These are phyloP conservation scores for Bovichtus diacanthus DNA, from an alignment of 2,797 vertebrate genomes.

Conservation along the genomic window DNA sequence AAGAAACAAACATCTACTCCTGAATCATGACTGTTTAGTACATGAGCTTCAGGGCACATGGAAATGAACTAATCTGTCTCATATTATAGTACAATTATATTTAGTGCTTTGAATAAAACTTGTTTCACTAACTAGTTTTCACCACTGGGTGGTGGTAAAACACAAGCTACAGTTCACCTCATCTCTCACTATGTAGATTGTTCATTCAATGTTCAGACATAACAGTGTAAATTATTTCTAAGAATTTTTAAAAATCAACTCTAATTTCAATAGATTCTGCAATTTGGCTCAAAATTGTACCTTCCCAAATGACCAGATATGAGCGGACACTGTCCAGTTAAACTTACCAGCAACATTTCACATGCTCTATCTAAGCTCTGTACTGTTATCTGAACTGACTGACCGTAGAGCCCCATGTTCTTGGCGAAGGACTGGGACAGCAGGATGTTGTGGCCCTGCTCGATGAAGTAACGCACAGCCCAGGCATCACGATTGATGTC, in stretches of 20 bases:
- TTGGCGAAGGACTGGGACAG: slow-evolving; percentile 97
- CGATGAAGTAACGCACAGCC: slow-evolving; percentile 97
- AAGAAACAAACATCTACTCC: not conserved
- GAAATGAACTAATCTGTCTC: not conserved
- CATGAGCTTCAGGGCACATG: not conserved
- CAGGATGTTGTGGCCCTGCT: slow-evolving; percentile 93
- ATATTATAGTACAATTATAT: not conserved
- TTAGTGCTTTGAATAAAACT: not conserved
- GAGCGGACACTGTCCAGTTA: not conserved
- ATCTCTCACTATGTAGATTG: not conserved
- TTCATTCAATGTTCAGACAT: not conserved
- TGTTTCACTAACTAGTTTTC: not conserved
- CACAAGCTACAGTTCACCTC: not conserved
- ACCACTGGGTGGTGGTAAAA: slow-evolving; percentile 50
- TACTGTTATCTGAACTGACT: slow-evolving; percentile 62
- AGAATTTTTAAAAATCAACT: not conserved
- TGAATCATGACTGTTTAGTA: not conserved
- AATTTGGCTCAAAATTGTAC: not conserved
- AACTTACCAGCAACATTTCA: not conserved
- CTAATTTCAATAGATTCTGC: not conserved
- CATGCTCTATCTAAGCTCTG: not conserved
- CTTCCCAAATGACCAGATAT: not conserved
- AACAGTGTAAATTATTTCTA: not conserved
- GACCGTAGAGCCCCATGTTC: slow-evolving; percentile 99
- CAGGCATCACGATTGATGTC: slow-evolving; percentile 95